A percentile compares a stretch with the other conserved stretches of the same genome.
These are phyloP conservation scores for Caradrina kadenii DNA, from an alignment of 2,888 invertebrate species.

Conservation along the genomic window DNA sequence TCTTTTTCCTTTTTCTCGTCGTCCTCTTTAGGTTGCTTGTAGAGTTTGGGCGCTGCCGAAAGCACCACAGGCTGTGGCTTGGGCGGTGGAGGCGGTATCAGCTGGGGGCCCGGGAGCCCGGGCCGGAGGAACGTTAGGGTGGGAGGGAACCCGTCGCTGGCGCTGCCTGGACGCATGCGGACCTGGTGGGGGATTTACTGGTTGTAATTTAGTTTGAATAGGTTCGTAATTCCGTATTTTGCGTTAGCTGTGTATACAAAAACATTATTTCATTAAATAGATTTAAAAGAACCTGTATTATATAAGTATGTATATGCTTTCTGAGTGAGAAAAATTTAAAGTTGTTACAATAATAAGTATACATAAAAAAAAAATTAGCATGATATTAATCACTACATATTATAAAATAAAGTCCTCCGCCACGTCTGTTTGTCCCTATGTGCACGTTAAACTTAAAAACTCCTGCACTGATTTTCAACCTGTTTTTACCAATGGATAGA, in stretches of 20 bases:
- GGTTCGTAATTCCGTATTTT: not conserved
- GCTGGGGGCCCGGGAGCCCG: slow-evolving; percentile 82
- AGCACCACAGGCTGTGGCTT: slow-evolving; percentile 92
- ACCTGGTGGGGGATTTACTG: slow-evolving; percentile 32
- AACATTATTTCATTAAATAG: not conserved
- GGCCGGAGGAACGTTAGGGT: slow-evolving; percentile 83
- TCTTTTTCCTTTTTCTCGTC: slow-evolving; percentile 82
- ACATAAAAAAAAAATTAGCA: too few relatives aligned
- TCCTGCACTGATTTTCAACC: too few relatives aligned
- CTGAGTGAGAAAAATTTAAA: too few relatives aligned
- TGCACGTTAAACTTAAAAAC: too few relatives aligned
- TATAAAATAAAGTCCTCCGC: too few relatives aligned
- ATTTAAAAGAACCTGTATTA: too few relatives aligned
- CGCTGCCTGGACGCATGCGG: slow-evolving; percentile 70
- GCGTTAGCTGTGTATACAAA: not conserved
- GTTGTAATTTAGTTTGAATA: not conserved
- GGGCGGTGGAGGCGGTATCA: slow-evolving; percentile 84
- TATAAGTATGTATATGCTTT: too few relatives aligned
- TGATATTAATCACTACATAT: too few relatives aligned
- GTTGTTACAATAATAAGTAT: too few relatives aligned
- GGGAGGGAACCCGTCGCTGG: slow-evolving; percentile 76
- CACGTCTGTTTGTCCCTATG: too few relatives aligned
- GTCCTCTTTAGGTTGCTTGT: slow-evolving; percentile 89
- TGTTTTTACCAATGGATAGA: too few relatives aligned
- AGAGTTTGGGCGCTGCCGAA: slow-evolving; percentile 93